Evolutionary conservation across 2,113 vertebrate genomes (phyloP).

Genomic region (Globicephala melas): DNA sequence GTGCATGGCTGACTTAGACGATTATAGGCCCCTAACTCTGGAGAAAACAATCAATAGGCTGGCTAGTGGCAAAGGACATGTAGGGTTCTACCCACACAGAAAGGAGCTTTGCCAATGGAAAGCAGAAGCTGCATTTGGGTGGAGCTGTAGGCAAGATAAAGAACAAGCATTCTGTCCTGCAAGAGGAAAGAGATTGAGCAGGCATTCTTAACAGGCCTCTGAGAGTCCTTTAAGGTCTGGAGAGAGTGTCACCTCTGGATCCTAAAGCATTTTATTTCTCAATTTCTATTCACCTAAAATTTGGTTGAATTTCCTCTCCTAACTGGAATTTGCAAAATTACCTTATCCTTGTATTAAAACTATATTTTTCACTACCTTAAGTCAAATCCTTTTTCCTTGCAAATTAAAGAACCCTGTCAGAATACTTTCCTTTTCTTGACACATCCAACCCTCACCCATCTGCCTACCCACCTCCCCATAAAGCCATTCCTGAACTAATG

Average conservation of each 20-base stretch:
- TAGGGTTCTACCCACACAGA: neutral
- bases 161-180: neutral
- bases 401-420: neutral
- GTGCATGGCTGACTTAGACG: neutral
- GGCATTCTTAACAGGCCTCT: too few relatives aligned
- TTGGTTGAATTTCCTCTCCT: neutral
- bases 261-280: neutral
- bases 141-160: neutral
- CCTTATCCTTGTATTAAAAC: neutral
- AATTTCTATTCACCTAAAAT: neutral
- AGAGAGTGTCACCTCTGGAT: too few relatives aligned
- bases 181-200: neutral
- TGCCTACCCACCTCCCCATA: neutral
- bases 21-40: rapidly evolving
- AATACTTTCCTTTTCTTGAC: neutral
- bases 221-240: neutral
- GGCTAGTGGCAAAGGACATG: rapidly evolving
- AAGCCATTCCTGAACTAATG: neutral
- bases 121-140: neutral
- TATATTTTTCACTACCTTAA: neutral
- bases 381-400: neutral
- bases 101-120: neutral
- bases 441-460: too few relatives aligned
- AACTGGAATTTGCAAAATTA: neutral
- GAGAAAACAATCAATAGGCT: neutral